Conservation (phyloP, 2,888 invertebrate species). For the Drosophila nigritarsus region DNA sequence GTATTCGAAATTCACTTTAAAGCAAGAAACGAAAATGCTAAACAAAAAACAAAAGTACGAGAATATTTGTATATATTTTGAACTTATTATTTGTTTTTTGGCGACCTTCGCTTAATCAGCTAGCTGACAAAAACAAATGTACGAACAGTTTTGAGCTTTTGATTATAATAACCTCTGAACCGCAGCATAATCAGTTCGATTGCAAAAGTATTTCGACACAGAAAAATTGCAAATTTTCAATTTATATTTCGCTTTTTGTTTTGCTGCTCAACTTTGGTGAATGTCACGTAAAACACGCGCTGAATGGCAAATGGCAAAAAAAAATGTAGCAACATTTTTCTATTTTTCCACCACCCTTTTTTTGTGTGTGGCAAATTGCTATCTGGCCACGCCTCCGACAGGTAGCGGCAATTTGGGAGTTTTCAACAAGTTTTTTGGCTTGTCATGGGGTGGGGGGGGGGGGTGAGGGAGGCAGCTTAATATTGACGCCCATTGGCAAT, state of each 20-base stretch:
- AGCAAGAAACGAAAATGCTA: constrained; percentile 1
- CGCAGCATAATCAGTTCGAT: constrained; percentile 44
- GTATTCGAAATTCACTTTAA: not conserved
- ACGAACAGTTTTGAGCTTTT: constrained; percentile 8
- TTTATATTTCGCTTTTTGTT: constrained; percentile 39
- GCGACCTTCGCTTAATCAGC: constrained; percentile 41
- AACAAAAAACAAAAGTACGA: not conserved
- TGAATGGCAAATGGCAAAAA: constrained; percentile 23
- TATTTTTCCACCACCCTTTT: constrained; percentile 1
- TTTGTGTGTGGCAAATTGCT: constrained; percentile 27
- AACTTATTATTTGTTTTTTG: constrained; percentile 10
- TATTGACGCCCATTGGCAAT: constrained; percentile 66
- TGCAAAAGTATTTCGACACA: constrained; percentile 27
- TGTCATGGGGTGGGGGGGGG: not conserved
- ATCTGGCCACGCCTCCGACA: constrained; percentile 58
- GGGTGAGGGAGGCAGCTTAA: constrained; percentile 22
- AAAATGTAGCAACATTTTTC: constrained; percentile 4
- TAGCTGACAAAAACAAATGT: constrained; percentile 6
- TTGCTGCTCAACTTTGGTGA: constrained; percentile 30
- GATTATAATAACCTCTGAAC: constrained; percentile 43
- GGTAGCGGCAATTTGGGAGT: constrained; percentile 67
- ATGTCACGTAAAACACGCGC: constrained; percentile 66
- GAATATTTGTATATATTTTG: not conserved
- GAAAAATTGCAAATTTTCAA: constrained; percentile 57
- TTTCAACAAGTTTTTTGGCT: constrained; percentile 52